phyloP scores from a whole-genome alignment of 1,140 invertebrate genomes.

The Tyrophagus putrescentiae region DNA sequence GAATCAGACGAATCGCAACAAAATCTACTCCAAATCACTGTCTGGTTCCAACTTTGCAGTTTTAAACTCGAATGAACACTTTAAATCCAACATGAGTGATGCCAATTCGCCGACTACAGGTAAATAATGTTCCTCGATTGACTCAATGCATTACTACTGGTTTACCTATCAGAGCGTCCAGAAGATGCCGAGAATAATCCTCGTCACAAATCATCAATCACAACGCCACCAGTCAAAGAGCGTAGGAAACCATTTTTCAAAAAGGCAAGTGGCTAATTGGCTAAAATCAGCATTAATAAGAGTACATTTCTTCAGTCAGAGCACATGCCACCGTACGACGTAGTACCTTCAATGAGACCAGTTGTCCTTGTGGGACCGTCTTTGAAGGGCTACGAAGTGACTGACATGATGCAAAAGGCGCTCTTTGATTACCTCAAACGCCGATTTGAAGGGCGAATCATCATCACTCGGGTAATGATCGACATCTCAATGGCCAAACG shows the following conservation, averaged over 20 bases:
- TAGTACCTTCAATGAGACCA: slow-evolving; percentile 98
- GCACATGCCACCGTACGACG: slow-evolving; percentile 92
- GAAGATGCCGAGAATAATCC: slow-evolving; percentile 42
- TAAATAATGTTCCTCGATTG: slow-evolving; percentile 30
- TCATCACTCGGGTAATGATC: slow-evolving; percentile 96
- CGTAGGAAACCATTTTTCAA: slow-evolving; percentile 99
- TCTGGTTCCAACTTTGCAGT: slow-evolving; percentile 52
- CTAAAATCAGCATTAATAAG: not conserved
- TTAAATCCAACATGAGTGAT: slow-evolving; percentile 57
- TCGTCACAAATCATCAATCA: slow-evolving; percentile 54
- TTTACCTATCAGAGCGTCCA: slow-evolving; percentile 33
- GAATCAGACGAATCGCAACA: slow-evolving; percentile 35
- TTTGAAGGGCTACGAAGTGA: slow-evolving; percentile 95
- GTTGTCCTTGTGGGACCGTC: slow-evolving; percentile 97
- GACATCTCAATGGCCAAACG: slow-evolving; percentile 98
- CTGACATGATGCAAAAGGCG: slow-evolving; percentile 99
- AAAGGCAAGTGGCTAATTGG: slow-evolving; percentile 38
- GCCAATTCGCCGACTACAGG: slow-evolving; percentile 96
- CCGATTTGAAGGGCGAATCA: slow-evolving; percentile 92
- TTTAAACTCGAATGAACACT: slow-evolving; percentile 32
- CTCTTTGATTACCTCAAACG: slow-evolving; percentile 98
- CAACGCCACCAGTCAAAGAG: slow-evolving; percentile 82
- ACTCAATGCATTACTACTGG: not conserved
- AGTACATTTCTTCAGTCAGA: slow-evolving; percentile 52
- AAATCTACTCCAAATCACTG: slow-evolving; percentile 26